Percentiles rank a stretch among this genome's conserved stretches.
Conservation (phyloP, 2,888 invertebrate species). For the Zaprionus lineosus region DNA sequence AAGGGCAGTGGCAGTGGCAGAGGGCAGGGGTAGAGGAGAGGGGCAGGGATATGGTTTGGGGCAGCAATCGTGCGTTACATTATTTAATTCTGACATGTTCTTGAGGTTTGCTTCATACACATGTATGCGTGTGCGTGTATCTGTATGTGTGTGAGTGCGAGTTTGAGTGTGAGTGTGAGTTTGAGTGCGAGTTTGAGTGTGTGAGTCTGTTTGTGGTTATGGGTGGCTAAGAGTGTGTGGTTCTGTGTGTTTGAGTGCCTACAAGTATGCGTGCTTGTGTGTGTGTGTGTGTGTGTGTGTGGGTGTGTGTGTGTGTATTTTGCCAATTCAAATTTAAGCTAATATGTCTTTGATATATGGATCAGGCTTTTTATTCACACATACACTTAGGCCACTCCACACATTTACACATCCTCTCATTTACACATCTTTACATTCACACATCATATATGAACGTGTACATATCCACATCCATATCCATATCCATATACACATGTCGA, state of each 20-base stretch:
- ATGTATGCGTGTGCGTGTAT: conserved; percentile 1
- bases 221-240: conserved; percentile 13
- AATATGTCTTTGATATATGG: conserved; percentile 65
- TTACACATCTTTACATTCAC: conserved; percentile 3
- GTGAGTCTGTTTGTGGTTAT: neutral
- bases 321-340: conserved; percentile 71
- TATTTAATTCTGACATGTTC: conserved; percentile 79
- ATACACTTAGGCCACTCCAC: neutral
- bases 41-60: neutral
- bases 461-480: neutral
- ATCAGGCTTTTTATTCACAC: conserved; percentile 35
- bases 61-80: conserved; percentile 76
- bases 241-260: no score
- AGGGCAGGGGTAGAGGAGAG: no score
- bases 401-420: conserved; percentile 1
- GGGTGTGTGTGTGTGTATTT: conserved; percentile 25
- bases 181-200: neutral
- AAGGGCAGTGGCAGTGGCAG: neutral
- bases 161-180: conserved; percentile 8
- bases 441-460: neutral
- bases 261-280: neutral
- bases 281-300: neutral
- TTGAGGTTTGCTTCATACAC: conserved; percentile 67
- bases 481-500: conserved; percentile 11
- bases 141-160: conserved; percentile 7